Base-by-base conservation (phyloP, 2,888 invertebrate species). In the Panopea generosa region DNA sequence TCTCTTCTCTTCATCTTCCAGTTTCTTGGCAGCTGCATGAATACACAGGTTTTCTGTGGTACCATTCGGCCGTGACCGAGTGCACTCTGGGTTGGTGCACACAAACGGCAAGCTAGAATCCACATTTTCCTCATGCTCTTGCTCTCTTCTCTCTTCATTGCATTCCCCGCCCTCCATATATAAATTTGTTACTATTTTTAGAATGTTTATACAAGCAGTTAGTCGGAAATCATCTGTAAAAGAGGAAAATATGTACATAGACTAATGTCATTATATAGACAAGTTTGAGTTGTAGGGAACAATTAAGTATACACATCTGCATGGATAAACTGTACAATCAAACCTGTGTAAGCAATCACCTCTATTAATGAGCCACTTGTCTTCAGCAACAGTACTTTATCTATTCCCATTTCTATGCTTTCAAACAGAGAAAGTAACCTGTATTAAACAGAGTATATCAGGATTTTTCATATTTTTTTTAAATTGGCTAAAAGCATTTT, bases 121-220 rank as follows among this genome's bases (percentile, higher is more conserved):
- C 43, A 67, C 55, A 16, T 72, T 76, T n/a, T 67, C 66, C 18
- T 56, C 63, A 33, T 53, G 52, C 22, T 80, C 77, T 38, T 69
- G 76, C 18, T 73, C 74, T 16, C 74, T 50, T 16, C 67, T 61
- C 24, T 82, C 76, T 18, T 79, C 78, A 22, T 80, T 79, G 49
- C 77, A 76, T 47, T 82, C 72, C 9, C 75, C 75, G 11, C 77
- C 84, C 43, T 83, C 83, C 73, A 81, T 77, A 63, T 85, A 77
- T 55, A 86, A 78, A 53, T 74, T 82, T n/a, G 95, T 94, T 60
- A 97, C 93, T 95, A 96, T 96, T 92, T 97, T 96, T 47, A 98
- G 93, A 55, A 97, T 93, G 82, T 96, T 95, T 85, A 97, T 95
- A 91, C 98, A 98, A 1, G 97, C 96, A 0, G 98, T 98, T 83